These are phyloP conservation scores for Leptopilina clavipes DNA, from an alignment of 1,140 invertebrate genomes.

Conservation along the genomic window DNA sequence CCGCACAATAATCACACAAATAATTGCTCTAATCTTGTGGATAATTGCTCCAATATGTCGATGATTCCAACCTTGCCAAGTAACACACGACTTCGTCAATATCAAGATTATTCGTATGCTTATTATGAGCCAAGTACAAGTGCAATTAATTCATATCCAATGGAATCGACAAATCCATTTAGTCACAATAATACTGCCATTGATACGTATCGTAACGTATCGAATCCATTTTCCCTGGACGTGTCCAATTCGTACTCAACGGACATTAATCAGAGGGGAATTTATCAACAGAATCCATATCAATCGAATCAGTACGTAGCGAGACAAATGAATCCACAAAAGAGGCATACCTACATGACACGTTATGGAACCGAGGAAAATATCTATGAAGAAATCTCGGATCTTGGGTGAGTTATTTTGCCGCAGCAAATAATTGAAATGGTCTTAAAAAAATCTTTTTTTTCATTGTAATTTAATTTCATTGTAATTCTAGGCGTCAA, in stretches of 20 bases:
- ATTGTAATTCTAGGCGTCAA: slow-evolving; percentile 59
- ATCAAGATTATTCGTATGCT: slow-evolving; percentile 84
- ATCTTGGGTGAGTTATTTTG: slow-evolving; percentile 66
- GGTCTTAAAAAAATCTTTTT: too few species aligned
- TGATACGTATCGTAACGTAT: slow-evolving; percentile 51
- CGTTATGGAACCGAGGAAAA: slow-evolving; percentile 89
- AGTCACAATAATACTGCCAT: slow-evolving; percentile 51
- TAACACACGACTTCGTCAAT: slow-evolving; percentile 49
- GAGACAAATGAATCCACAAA: slow-evolving; percentile 69
- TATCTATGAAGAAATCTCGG: slow-evolving; percentile 90
- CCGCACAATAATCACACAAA: slow-evolving; percentile 60
- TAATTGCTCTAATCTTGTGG: slow-evolving; percentile 2
- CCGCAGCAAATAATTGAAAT: too few species aligned
- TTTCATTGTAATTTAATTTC: too few species aligned
- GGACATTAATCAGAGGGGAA: slow-evolving; percentile 58
- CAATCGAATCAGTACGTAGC: slow-evolving; percentile 50
- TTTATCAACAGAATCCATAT: slow-evolving; percentile 61
- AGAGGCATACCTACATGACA: slow-evolving; percentile 83
- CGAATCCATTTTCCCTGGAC: slow-evolving; percentile 59
- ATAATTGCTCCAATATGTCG: not conserved
- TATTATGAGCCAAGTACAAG: slow-evolving; percentile 84
- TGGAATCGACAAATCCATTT: slow-evolving; percentile 56
- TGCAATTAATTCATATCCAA: slow-evolving; percentile 66
- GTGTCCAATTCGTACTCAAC: slow-evolving; percentile 58
- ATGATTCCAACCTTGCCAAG: slow-evolving; percentile 30